phyloP scores from a whole-genome alignment of 2,113 vertebrate species.

The Copsychus sechellarum region DNA sequence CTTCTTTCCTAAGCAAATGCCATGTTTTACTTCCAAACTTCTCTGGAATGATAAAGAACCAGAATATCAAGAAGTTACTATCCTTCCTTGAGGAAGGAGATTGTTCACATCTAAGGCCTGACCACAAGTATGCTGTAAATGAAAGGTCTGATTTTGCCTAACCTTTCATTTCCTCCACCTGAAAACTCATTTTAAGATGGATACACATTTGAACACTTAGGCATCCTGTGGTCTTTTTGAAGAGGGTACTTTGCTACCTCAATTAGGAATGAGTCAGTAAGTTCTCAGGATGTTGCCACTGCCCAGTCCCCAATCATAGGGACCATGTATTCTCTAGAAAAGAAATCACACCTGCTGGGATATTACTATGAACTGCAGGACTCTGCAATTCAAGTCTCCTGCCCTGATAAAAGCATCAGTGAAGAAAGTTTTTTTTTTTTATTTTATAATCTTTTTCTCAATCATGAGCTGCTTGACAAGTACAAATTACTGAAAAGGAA shows the following conservation, averaged over 20 bases:
- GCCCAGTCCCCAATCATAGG: background rate
- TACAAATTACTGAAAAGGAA: background rate
- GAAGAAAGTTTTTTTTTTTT: background rate
- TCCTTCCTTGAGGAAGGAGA: background rate
- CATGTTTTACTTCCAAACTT: background rate
- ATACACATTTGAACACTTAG: background rate
- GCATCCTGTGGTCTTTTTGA: background rate
- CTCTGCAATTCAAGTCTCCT: background rate
- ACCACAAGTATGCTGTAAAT: background rate
- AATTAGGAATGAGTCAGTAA: background rate
- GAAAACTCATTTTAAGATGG: background rate
- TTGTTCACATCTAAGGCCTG: background rate
- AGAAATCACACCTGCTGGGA: background rate
- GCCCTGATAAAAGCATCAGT: background rate
- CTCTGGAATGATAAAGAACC: background rate
- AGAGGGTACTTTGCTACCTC: background rate
- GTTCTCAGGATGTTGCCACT: background rate
- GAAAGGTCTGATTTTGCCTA: background rate
- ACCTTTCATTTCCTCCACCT: background rate
- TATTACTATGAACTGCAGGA: background rate
- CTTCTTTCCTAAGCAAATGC: background rate
- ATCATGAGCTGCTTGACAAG: background rate
- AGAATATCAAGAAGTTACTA: background rate
- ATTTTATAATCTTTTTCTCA: background rate
- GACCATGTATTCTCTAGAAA: background rate